Conservation (phyloP, 1,140 invertebrate species). For the Ephestia elutella region DNA sequence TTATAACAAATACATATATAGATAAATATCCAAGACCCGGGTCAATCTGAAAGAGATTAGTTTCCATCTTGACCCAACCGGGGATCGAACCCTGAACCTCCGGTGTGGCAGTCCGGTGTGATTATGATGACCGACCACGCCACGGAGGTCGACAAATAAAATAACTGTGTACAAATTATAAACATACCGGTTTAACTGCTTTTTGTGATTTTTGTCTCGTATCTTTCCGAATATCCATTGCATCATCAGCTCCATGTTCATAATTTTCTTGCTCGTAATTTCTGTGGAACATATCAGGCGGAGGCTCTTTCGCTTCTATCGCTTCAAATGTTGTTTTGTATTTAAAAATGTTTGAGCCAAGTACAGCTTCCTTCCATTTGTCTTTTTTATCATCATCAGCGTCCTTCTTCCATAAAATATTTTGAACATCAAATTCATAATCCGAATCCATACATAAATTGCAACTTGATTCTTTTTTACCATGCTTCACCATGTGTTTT, state of each 20-base stretch:
- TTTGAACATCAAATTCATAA: background rate
- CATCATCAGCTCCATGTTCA: background rate
- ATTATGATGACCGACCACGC: too few species aligned
- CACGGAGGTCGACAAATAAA: too few species aligned
- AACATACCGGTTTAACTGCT: too few species aligned
- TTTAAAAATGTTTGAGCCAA: background rate
- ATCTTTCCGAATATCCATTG: background rate
- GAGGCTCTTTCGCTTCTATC: background rate
- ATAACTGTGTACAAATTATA: too few species aligned
- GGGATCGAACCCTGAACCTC: too few species aligned
- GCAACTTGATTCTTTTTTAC: background rate
- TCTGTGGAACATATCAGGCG: background rate
- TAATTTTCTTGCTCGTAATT: background rate
- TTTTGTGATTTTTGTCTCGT: background rate
- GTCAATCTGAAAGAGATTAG: too few species aligned
- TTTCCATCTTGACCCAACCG: too few species aligned
- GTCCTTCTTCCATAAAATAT: background rate
- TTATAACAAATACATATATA: too few species aligned
- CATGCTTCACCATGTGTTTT: background rate
- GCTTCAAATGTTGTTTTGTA: background rate
- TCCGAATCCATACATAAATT: background rate
- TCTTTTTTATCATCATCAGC: background rate
- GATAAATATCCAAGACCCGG: too few species aligned
- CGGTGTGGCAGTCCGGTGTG: too few species aligned
- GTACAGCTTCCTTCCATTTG: background rate